Conservation (phyloP, 2,797 vertebrate species). For the Falco columbarius region DNA sequence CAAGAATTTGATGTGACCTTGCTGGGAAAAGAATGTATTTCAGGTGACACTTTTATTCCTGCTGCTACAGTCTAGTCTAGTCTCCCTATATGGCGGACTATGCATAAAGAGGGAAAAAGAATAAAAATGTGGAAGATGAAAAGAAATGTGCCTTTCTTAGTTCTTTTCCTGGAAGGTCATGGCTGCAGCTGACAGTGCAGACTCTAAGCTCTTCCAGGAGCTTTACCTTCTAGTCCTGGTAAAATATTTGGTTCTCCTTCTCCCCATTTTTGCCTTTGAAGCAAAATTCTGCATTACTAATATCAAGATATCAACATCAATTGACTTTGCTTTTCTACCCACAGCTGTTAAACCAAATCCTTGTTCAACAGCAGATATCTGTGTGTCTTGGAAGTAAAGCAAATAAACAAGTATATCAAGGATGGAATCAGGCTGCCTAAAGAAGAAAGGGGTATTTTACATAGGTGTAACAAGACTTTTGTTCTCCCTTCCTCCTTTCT, state of each 20-base stretch:
- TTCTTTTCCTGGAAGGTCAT: background rate
- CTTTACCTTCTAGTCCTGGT: background rate
- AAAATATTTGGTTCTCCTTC: background rate
- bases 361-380: background rate
- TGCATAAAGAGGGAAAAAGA: background rate
- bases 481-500: background rate
- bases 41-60: background rate
- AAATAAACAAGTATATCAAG: background rate
- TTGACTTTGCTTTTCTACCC: background rate
- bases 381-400: background rate
- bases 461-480: background rate
- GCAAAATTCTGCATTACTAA: background rate
- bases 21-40: background rate
- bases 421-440: background rate
- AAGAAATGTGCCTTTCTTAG: background rate
- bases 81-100: background rate
- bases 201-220: background rate
- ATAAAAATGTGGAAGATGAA: constrained; percentile 10
- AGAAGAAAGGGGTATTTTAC: background rate
- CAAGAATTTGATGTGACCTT: background rate
- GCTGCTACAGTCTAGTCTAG: background rate
- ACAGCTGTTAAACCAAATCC: background rate
- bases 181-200: background rate
- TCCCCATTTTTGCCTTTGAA: background rate
- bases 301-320: background rate